Evolutionary conservation across 1,140 invertebrate genomes (phyloP).

Genomic region (Drosophila nannoptera): DNA sequence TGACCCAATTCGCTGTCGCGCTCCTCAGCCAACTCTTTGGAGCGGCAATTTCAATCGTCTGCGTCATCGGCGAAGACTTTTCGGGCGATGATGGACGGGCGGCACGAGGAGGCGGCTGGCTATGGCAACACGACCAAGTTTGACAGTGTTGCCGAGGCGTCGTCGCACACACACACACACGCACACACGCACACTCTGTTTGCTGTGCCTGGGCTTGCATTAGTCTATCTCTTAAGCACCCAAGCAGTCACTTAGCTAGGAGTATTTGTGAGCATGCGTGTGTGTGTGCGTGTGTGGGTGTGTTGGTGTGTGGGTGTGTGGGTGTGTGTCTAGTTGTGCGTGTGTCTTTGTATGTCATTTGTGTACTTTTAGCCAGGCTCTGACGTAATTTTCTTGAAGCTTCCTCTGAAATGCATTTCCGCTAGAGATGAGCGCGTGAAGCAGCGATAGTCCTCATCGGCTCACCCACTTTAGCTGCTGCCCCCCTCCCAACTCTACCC

Average conservation of each 20-base stretch:
- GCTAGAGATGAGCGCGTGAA: constrained; percentile 31
- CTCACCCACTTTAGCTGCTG: too few species aligned
- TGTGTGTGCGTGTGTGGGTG: neutral
- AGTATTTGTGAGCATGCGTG: neutral
- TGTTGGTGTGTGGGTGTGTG: constrained; percentile 1
- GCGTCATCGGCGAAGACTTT: constrained; percentile 34
- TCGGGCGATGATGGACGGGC: neutral
- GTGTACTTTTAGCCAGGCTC: constrained; percentile 55
- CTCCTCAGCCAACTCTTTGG: constrained; percentile 52
- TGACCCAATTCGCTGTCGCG: constrained; percentile 63
- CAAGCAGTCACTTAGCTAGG: constrained; percentile 63
- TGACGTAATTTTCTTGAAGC: constrained; percentile 70
- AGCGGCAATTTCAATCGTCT: constrained; percentile 58
- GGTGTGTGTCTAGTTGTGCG: neutral
- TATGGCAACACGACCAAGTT: constrained; percentile 50
- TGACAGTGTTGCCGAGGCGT: constrained; percentile 35
- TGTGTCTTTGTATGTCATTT: constrained; percentile 14
- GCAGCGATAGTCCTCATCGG: too few species aligned
- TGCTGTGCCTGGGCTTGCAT: constrained; percentile 29
- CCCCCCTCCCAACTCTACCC: too few species aligned
- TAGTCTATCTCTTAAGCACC: constrained; percentile 67
- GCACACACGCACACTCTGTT: constrained; percentile 37
- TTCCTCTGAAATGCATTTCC: constrained; percentile 65
- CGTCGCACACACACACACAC: constrained; percentile 24
- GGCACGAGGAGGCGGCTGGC: neutral